These are phyloP conservation scores for Ichneumon xanthorius DNA, from an alignment of 2,888 invertebrate species.

Conservation along the genomic window DNA sequence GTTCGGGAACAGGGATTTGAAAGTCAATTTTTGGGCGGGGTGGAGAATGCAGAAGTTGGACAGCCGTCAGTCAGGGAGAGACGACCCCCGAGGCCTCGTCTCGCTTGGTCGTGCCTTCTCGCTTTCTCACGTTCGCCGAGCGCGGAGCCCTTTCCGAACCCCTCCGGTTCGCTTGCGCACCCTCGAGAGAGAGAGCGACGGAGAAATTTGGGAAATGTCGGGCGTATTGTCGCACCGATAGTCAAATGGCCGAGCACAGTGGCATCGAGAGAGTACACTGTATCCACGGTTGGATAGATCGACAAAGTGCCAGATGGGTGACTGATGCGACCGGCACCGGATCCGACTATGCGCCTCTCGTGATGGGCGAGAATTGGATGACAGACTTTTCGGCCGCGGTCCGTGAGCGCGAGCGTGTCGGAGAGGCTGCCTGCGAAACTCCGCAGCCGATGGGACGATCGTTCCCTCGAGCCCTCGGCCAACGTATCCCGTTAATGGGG, in stretches of 20 bases:
- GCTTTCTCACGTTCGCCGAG: conserved; percentile 64
- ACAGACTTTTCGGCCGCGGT: conserved; percentile 73
- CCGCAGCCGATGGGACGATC: conserved; percentile 16
- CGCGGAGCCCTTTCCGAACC: conserved; percentile 48
- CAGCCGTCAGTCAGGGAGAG: conserved; percentile 76
- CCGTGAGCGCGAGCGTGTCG: conserved; percentile 58
- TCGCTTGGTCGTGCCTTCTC: conserved; percentile 46
- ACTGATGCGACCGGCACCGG: conserved; percentile 81
- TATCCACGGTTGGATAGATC: conserved; percentile 82
- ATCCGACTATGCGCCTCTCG: conserved; percentile 68
- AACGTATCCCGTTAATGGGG: conserved; percentile 51
- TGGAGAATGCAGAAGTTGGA: conserved; percentile 63
- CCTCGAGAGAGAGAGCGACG: conserved; percentile 73
- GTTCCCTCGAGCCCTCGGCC: conserved; percentile 57
- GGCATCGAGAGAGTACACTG: conserved; percentile 47
- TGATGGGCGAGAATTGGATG: conserved; percentile 74
- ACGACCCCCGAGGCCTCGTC: conserved; percentile 58
- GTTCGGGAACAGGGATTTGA: conserved; percentile 58
- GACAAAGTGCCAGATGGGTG: conserved; percentile 84
- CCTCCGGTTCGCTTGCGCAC: conserved; percentile 78
- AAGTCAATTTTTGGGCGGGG: conserved; percentile 65
- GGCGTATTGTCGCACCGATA: conserved; percentile 81
- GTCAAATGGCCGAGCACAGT: conserved; percentile 80
- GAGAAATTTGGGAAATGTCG: conserved; percentile 79
- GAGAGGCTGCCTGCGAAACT: conserved; percentile 18